These are phyloP conservation scores for Sisor rabdophorus DNA, from an alignment of 2,113 vertebrate species.

Conservation along the genomic window DNA sequence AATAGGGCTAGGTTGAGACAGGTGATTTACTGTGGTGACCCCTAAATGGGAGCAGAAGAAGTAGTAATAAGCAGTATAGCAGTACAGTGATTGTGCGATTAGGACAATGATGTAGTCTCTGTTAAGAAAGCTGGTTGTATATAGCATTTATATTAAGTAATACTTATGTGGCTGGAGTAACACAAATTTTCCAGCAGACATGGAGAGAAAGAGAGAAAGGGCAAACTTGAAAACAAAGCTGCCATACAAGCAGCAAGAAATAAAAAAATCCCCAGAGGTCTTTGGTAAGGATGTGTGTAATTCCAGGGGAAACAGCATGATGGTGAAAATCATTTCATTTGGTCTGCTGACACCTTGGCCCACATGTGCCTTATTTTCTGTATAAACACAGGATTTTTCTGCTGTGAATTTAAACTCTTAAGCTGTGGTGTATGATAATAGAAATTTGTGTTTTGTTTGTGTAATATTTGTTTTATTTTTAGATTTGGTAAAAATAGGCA, in stretches of 20 bases:
- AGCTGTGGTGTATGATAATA: background rate
- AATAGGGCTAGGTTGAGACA: too few species aligned
- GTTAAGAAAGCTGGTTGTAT: background rate
- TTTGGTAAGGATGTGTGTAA: slow-evolving; percentile 8
- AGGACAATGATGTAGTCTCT: background rate
- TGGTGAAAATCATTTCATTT: slow-evolving; percentile 3
- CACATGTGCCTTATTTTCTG: background rate
- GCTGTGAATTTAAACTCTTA: background rate
- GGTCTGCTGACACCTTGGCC: slow-evolving; percentile 5
- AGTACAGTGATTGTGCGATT: background rate
- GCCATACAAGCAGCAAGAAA: slow-evolving; percentile 12
- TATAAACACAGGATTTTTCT: background rate
- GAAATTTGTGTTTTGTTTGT: background rate
- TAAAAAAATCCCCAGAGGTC: slow-evolving; percentile 4
- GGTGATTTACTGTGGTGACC: too few species aligned
- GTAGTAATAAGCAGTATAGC: too few species aligned
- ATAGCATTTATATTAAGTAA: background rate
- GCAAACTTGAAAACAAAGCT: slow-evolving; percentile 10
- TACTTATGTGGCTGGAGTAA: slow-evolving; percentile 7
- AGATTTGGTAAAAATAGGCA: background rate
- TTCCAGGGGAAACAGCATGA: slow-evolving; percentile 23
- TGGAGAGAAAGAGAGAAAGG: slow-evolving; percentile 22
- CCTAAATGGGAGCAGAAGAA: too few species aligned
- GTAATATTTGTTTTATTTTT: background rate
- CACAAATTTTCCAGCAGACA: slow-evolving; percentile 9